phyloP scores from a whole-genome alignment of 2,113 vertebrate genomes.

The Silurus asotus region DNA sequence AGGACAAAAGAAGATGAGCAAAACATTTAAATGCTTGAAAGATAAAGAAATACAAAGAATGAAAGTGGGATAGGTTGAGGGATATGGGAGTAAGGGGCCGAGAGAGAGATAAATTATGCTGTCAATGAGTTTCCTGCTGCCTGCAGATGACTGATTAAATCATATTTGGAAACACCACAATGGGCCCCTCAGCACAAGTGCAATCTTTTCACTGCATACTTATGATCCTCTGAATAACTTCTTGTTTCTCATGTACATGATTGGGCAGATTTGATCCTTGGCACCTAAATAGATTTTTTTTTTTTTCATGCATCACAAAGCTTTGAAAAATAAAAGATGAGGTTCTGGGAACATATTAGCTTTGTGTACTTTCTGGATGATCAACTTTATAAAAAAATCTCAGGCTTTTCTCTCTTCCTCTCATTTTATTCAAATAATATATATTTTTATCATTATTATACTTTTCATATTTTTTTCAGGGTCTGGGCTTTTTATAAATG shows the following conservation, averaged over 20 bases:
- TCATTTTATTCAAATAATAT: slow-evolving; percentile 8
- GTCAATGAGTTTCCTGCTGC: slow-evolving; percentile 54
- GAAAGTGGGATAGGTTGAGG: slow-evolving; percentile 24
- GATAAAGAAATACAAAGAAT: slow-evolving; percentile 23
- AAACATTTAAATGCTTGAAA: slow-evolving; percentile 12
- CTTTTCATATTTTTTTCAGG: too few species aligned
- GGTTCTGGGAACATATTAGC: slow-evolving; percentile 42
- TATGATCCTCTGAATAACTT: slow-evolving; percentile 47
- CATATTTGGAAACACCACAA: slow-evolving; percentile 45
- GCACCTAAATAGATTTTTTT: slow-evolving; percentile 28
- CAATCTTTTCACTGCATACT: slow-evolving; percentile 46
- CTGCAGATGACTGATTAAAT: slow-evolving; percentile 58
- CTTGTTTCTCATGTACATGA: slow-evolving; percentile 10
- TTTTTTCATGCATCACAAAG: slow-evolving; percentile 23
- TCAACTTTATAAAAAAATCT: not conserved
- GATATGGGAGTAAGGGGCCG: slow-evolving; percentile 9
- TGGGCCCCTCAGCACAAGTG: slow-evolving; percentile 43
- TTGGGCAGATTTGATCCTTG: slow-evolving; percentile 13
- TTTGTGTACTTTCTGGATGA: slow-evolving; percentile 40
- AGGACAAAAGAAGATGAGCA: slow-evolving; percentile 1
- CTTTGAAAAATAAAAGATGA: slow-evolving; percentile 36
- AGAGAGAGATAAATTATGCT: slow-evolving; percentile 51
- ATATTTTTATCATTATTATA: not conserved
- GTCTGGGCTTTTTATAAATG: not conserved
- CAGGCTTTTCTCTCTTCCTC: not conserved